These are phyloP conservation scores for Crepidodera aurea DNA, from an alignment of 2,888 invertebrate genomes.

Conservation along the genomic window DNA sequence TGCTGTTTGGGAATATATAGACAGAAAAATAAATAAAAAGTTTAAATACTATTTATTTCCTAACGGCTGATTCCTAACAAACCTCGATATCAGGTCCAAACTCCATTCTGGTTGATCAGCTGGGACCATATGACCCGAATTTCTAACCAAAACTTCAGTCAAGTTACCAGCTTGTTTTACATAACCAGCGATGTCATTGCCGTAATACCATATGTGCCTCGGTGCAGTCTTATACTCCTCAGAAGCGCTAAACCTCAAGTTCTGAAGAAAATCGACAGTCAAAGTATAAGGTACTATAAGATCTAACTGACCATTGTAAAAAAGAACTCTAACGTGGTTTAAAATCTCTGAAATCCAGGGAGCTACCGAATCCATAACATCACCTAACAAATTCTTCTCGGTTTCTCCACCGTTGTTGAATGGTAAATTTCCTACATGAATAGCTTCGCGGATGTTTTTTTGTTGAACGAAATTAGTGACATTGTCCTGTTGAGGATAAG, in stretches of 20 bases:
- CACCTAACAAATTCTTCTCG: slow-evolving; percentile 39
- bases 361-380: slow-evolving; percentile 44
- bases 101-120: slow-evolving; percentile 79
- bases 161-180: slow-evolving; percentile 73
- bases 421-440: slow-evolving; percentile 81
- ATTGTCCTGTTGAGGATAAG: slow-evolving; percentile 59
- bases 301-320: slow-evolving; percentile 86
- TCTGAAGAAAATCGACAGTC: slow-evolving; percentile 77
- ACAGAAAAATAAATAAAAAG: too few species aligned
- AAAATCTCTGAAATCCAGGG: slow-evolving; percentile 65
- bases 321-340: slow-evolving; percentile 72
- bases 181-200: slow-evolving; percentile 75
- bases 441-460: slow-evolving; percentile 69
- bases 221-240: slow-evolving; percentile 70
- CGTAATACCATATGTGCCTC: slow-evolving; percentile 73
- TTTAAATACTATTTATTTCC: too few species aligned
- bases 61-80: slow-evolving; percentile 45
- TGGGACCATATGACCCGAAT: slow-evolving; percentile 85
- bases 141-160: slow-evolving; percentile 75
- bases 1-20: too few species aligned
- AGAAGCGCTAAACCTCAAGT: slow-evolving; percentile 72
- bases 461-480: slow-evolving; percentile 62
- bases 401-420: slow-evolving; percentile 33
- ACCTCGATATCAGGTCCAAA: slow-evolving; percentile 68
- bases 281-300: slow-evolving; percentile 86